phyloP scores from a whole-genome alignment of 2,888 invertebrate species.

The Gisinianus flammeolus region DNA sequence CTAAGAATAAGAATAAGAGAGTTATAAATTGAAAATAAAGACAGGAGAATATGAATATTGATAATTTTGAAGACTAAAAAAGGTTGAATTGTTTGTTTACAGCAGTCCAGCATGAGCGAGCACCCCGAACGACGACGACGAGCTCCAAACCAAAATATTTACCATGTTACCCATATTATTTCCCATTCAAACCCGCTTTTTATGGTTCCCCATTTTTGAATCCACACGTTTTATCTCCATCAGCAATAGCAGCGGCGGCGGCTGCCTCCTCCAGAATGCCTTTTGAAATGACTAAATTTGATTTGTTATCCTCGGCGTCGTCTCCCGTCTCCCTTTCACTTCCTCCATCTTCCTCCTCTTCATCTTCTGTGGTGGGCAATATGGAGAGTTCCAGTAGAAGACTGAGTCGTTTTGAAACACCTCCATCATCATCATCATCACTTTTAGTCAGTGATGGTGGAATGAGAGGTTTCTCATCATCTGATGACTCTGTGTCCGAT shows the following conservation, averaged over 20 bases:
- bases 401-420: no score
- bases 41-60: no score
- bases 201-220: constrained; percentile 62
- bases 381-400: no score
- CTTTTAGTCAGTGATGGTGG: no score
- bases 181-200: constrained; percentile 53
- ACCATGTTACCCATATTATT: constrained; percentile 52
- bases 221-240: constrained; percentile 35
- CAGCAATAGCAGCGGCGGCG: constrained; percentile 59
- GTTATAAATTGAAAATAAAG: no score
- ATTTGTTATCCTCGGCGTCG: constrained; percentile 46
- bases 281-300: constrained; percentile 40
- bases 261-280: constrained; percentile 43
- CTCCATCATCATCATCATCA: no score
- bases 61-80: no score
- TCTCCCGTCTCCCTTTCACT: constrained; percentile 39
- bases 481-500: no score
- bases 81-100: no score
- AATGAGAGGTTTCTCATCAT: background rate
- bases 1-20: no score
- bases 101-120: constrained; percentile 92
- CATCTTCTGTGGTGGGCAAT: no score
- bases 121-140: constrained; percentile 68
- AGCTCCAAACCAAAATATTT: constrained; percentile 54
- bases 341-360: background rate